phyloP scores from a whole-genome alignment of 2,888 invertebrate species.

The Conomelus anceps region DNA sequence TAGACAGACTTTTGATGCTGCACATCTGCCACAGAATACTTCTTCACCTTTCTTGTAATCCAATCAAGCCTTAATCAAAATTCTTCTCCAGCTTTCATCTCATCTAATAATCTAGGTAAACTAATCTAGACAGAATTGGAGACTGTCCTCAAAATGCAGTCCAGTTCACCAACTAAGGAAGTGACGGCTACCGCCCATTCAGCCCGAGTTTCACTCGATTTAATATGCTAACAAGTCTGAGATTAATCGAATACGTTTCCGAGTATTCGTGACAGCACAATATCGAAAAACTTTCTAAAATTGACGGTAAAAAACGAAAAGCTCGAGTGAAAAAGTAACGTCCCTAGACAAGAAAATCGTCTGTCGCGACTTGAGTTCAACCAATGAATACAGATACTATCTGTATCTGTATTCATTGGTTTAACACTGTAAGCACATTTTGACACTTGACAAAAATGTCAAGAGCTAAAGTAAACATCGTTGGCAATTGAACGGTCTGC shows the following conservation, averaged over 20 bases:
- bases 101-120: not conserved
- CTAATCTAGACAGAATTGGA: not conserved
- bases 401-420: too few relatives aligned
- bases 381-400: too few relatives aligned
- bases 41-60: not conserved
- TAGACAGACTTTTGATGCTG: not conserved
- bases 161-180: not conserved
- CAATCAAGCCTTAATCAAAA: not conserved
- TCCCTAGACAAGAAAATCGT: not conserved
- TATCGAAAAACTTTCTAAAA: not conserved
- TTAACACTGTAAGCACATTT: not conserved
- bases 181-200: not conserved
- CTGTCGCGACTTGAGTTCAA: not conserved
- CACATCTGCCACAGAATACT: not conserved
- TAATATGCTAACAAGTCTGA: not conserved
- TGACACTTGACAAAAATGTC: not conserved
- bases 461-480: not conserved
- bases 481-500: not conserved
- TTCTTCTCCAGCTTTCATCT: not conserved
- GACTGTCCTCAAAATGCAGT: not conserved
- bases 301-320: not conserved
- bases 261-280: not conserved
- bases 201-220: not conserved
- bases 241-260: not conserved
- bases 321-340: not conserved